Evolutionary conservation across 2,797 vertebrate species (phyloP), one percentile per base, ranked within the genome.

Genomic region (Adrianichthys oophorus): DNA sequence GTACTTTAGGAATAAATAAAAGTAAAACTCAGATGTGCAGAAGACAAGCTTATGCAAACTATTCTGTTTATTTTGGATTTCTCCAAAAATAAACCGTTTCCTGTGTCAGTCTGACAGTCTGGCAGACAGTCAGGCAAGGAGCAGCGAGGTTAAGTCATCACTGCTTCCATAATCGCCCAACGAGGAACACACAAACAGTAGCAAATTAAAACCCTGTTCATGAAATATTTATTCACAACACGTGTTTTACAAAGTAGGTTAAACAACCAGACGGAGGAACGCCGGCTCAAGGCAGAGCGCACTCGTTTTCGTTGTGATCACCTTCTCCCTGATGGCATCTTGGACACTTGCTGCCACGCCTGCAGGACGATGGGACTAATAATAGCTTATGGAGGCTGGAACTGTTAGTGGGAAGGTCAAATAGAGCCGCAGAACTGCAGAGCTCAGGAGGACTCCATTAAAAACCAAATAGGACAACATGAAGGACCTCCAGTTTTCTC

Each of bases 101-200:
- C 16, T 32, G 16, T 32, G 8, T n/a, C 21, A n/a, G 47, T 23
- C 1, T 26, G 47, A 15, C 21, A 7, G 47, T 23, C 47, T 26
- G 21, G 47, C 47, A 48, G 47, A 15, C 47, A 48, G 23, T 49
- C 48, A 26, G 23, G 48, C 48, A 2, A 4, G 6, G 48, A 50
- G 48, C 48, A 32, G 48, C 15, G 24, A 50, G 48, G 48, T 32
- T 32, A 50, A 49, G 29, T 50, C 48, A 26, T 48, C 46, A 48
- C 13, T 3, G 19, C 21, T 48, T 24, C 10, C 24, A 50, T 17
- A 50, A 29, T n/a, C 32, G 48, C 48, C 48, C 48, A 48, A 8
- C 6, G 7, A 32, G 48, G 12, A 49, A 49, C 16, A 29, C 16
- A 32, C 24, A 15, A 49, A n/a, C 24, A 29, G 12, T 16, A 17